Evolutionary conservation across 2,888 invertebrate genomes (phyloP), one percentile per base, ranked within the genome.

Genomic region (Euphydryas editha): DNA sequence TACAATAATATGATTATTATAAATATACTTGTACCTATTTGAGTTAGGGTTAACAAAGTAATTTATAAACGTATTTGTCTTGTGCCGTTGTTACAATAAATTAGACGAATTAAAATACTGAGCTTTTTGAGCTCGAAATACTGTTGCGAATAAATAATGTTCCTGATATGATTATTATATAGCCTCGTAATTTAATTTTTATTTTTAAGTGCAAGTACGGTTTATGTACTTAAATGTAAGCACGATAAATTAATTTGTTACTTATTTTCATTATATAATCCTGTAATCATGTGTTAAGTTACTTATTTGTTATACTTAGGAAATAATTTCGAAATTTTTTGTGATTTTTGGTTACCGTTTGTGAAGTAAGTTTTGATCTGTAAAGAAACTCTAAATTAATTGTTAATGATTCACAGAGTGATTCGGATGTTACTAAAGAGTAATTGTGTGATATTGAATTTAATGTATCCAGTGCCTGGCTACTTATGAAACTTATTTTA

Each of bases 171-270:
- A 58, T 42, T 39, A 24, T 46, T 51, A 64, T 51, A 24, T 30
- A 51, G 51, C 37, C 24, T 7, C 44, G 24, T 64, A 58, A 56
- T 51, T 51, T 15, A 57, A 39, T 24, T 21, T 57, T 17, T 47
- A 56, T 47, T 20, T 54, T 44, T 55, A 74, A 84, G 86, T 86
- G 86, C 86, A 79, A 78, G 68, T 75, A 73, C 74, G 72, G 55
- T 73, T 75, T 75, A 70, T 77, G 84, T 85, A 85, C 84, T 82
- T 78, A 82, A 81, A 75, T 73, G 74, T 83, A 79, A 79, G 77
- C 68, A 78, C 78, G 73, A 73, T 61, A 57, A 39, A 55, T 66
- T 67, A 46, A 39, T 69, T 65, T 65, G 58, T 47, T 65, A 58
- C 55, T 65, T 62, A 59, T 54, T 58, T 62, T 57, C 59, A 69